These are phyloP conservation scores for Tursiops truncatus DNA, from an alignment of 2,113 vertebrate genomes.

Conservation along the genomic window DNA sequence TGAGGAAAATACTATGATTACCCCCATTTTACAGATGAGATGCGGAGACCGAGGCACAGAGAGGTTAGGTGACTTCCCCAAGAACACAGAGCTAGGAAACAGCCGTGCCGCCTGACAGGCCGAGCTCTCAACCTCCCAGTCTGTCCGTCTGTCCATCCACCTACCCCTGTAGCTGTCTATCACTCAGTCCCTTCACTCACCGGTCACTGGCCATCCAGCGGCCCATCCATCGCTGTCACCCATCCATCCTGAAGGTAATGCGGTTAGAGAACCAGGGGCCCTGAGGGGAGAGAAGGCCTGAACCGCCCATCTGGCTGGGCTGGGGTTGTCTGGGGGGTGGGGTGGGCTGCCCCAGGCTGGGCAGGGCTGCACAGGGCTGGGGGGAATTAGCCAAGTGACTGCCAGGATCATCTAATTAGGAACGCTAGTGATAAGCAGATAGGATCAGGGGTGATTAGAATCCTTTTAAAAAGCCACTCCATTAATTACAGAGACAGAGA, in stretches of 20 bases:
- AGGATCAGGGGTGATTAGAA: conserved; percentile 90
- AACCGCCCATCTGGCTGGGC: conserved; percentile 68
- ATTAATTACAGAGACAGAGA: conserved; percentile 91
- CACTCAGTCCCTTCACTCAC: conserved; percentile 6
- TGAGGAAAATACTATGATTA: too few relatives aligned
- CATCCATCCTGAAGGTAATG: conserved; percentile 74
- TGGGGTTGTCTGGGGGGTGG: accelerated
- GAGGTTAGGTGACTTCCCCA: neutral
- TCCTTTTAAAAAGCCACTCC: conserved; percentile 92
- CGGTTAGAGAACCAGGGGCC: conserved; percentile 63
- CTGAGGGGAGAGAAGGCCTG: conserved; percentile 22
- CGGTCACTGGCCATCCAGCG: neutral
- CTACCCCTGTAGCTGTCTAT: neutral
- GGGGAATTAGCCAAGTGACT: conserved; percentile 87
- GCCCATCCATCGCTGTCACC: conserved; percentile 43
- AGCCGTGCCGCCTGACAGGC: neutral
- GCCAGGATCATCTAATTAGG: conserved; percentile 91
- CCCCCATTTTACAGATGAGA: neutral
- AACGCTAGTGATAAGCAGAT: conserved; percentile 90
- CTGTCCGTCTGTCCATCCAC: neutral
- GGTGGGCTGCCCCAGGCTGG: neutral
- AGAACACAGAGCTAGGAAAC: neutral
- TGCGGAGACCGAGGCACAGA: neutral
- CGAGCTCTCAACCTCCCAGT: neutral
- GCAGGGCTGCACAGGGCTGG: neutral